phyloP scores from a whole-genome alignment of 2,113 vertebrate genomes.

The Channa argus region DNA sequence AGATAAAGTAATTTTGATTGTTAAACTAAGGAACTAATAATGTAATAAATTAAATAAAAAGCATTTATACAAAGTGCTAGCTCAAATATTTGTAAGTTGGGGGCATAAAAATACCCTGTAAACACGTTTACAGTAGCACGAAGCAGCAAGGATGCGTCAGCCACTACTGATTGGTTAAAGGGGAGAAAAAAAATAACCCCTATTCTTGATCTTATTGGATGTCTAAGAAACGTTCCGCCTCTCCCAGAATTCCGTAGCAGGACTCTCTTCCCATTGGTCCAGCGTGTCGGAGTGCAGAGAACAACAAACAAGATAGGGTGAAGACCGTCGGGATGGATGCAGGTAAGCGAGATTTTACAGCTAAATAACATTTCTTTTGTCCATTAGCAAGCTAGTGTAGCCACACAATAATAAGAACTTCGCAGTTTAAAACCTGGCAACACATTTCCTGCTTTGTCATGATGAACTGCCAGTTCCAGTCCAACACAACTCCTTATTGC shows the following conservation, averaged over 20 bases:
- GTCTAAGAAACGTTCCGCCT: slow-evolving; percentile 6
- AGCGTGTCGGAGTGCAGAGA: slow-evolving; percentile 41
- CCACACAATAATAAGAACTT: neutral
- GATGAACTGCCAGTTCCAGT: neutral
- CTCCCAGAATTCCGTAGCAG: slow-evolving; percentile 35
- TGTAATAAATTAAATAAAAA: too few relatives aligned
- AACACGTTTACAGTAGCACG: slow-evolving; percentile 12
- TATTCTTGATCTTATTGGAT: slow-evolving; percentile 33
- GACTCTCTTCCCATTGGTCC: slow-evolving; percentile 68
- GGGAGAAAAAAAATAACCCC: too few relatives aligned
- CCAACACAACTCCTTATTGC: slow-evolving; percentile 13
- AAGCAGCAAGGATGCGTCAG: slow-evolving; percentile 16
- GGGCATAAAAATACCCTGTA: too few relatives aligned
- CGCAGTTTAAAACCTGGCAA: neutral
- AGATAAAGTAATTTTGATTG: too few relatives aligned
- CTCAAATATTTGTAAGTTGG: too few relatives aligned
- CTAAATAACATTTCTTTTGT: slow-evolving; percentile 2
- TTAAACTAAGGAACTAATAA: too few relatives aligned
- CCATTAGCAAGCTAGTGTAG: neutral
- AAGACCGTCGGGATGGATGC: slow-evolving; percentile 87
- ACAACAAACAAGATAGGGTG: slow-evolving; percentile 84
- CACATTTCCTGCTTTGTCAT: neutral
- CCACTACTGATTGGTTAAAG: slow-evolving; percentile 26
- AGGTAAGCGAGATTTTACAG: slow-evolving; percentile 75
- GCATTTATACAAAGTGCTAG: too few relatives aligned